Conservation (phyloP, 2,113 vertebrate genomes). For the Tichodroma muraria region DNA sequence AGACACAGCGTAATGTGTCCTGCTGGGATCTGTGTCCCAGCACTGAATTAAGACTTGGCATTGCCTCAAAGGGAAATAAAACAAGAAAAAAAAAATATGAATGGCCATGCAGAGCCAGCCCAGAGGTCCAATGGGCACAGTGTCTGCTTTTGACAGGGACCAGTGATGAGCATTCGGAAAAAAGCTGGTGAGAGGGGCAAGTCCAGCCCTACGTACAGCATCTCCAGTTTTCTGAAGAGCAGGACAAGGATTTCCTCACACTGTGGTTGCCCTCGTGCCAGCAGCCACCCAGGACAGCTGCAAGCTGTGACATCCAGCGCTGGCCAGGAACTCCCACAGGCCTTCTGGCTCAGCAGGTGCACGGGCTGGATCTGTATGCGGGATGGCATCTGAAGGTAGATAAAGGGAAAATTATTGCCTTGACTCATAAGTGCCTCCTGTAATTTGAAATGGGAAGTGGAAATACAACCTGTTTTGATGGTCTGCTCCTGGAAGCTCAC, state of each 20-base stretch:
- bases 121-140: background rate
- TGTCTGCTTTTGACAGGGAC: background rate
- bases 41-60: background rate
- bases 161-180: background rate
- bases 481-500: conserved; percentile 49
- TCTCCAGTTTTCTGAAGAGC: background rate
- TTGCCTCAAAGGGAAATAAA: background rate
- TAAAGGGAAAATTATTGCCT: conserved; percentile 27
- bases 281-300: background rate
- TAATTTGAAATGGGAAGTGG: conserved; percentile 57
- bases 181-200: background rate
- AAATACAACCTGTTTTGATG: conserved; percentile 20
- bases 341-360: background rate
- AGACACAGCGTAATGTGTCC: background rate
- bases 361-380: rapidly evolving
- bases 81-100: rapidly evolving
- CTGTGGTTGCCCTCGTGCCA: background rate
- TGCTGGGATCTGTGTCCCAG: background rate
- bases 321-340: background rate
- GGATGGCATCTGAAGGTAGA: background rate
- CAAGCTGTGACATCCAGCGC: background rate
- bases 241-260: background rate
- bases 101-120: background rate
- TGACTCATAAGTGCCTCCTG: conserved; percentile 19
- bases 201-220: background rate